Conservation (phyloP, 2,113 vertebrate genomes). For the Python bivittatus region DNA sequence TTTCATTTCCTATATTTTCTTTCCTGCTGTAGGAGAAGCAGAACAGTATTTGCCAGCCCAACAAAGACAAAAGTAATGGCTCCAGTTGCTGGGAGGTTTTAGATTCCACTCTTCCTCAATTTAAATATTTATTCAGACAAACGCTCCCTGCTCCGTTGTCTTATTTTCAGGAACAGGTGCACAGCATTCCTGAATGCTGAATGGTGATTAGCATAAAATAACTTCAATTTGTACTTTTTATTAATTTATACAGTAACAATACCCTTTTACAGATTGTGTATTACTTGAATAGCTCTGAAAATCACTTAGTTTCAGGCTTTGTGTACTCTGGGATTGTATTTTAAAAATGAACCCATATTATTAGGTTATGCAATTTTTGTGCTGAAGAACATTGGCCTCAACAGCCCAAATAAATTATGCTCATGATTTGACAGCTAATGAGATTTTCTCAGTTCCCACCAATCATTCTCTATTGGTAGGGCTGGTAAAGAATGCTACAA, state of each 20-base stretch:
- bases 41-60: not conserved
- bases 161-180: not conserved
- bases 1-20: not conserved
- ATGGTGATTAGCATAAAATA: conserved; percentile 1
- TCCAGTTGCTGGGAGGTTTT: not conserved
- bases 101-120: not conserved
- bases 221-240: conserved; percentile 1
- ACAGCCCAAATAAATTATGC: not conserved
- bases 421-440: not conserved
- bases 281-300: not conserved
- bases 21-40: not conserved
- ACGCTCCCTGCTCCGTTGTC: not conserved
- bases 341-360: not conserved
- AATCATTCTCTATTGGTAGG: not conserved
- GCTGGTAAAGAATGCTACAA: not conserved
- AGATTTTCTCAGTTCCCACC: not conserved
- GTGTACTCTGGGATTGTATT: not conserved
- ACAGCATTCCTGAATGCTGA: not conserved
- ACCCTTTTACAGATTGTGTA: not conserved
- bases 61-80: not conserved
- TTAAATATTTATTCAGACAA: not conserved
- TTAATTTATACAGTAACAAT: not conserved
- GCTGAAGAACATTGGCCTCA: not conserved
- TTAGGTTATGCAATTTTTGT: not conserved
- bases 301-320: not conserved